Conservation (phyloP, 2,113 vertebrate species). For the Xiphorhynchus elegans region DNA sequence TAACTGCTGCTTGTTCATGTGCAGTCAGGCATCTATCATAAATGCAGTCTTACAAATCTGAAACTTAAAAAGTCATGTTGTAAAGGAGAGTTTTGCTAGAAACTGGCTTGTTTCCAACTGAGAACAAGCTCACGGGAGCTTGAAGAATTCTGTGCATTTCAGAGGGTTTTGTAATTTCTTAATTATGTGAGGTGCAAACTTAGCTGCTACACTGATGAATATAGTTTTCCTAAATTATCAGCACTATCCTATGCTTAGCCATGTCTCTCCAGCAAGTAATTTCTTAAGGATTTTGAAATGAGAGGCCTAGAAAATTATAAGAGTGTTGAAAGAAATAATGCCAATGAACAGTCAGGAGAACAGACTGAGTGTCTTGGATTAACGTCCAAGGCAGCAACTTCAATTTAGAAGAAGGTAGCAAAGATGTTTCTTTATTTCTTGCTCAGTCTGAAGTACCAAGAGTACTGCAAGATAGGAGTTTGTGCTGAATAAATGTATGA, state of each 20-base stretch:
- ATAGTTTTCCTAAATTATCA: not conserved
- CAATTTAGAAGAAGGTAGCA: not conserved
- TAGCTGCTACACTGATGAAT: not conserved
- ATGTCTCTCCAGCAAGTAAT: not conserved
- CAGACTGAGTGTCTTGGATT: not conserved
- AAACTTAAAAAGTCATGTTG: not conserved
- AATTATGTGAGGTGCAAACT: not conserved
- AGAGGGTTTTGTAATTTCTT: not conserved
- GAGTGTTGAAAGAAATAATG: not conserved
- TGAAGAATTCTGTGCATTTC: not conserved
- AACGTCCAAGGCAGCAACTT: not conserved
- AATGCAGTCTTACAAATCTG: not conserved
- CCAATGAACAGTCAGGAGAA: not conserved
- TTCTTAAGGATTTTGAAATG: not conserved
- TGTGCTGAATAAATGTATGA: not conserved
- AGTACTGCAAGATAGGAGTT: not conserved
- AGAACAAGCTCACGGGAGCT: not conserved
- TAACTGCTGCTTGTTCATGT: not conserved
- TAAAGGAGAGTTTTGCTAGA: conserved; percentile 21
- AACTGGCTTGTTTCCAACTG: not conserved
- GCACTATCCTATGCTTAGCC: not conserved
- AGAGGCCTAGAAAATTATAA: not conserved
- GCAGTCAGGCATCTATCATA: not conserved
- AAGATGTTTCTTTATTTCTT: not conserved
- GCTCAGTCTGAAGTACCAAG: not conserved